phyloP scores from a whole-genome alignment of 1,140 invertebrate species.

The Ceratosolen fusciceps region DNA sequence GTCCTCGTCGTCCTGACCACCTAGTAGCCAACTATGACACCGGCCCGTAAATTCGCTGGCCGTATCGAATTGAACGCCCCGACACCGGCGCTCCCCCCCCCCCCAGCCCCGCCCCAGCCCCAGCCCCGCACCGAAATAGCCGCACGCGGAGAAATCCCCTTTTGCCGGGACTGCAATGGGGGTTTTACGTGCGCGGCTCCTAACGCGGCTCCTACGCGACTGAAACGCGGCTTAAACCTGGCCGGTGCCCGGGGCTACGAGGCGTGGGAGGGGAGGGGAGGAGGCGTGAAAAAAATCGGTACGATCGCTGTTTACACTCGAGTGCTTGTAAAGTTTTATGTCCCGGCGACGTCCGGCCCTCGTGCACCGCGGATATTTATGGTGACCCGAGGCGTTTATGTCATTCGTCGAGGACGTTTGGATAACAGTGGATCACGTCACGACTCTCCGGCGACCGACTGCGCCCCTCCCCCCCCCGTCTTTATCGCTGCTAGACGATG shows the following conservation, averaged over 20 bases:
- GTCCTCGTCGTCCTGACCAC: no score
- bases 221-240: no score
- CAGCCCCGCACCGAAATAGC: not conserved
- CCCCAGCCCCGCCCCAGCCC: not conserved
- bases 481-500: not conserved
- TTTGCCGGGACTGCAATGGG: not conserved
- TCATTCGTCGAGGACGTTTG: not conserved
- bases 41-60: conserved; percentile 5
- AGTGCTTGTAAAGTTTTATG: conserved; percentile 11
- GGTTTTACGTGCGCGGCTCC: not conserved
- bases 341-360: not conserved
- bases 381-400: conserved; percentile 11
- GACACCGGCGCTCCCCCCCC: not conserved
- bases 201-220: no score
- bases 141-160: not conserved
- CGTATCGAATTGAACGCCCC: conserved; percentile 21
- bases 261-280: not conserved
- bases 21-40: no score
- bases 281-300: not conserved
- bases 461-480: no score
- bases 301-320: conserved; percentile 14
- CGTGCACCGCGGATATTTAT: not conserved
- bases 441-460: conserved; percentile 21
- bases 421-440: not conserved
- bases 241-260: no score